Conservation (phyloP, 2,797 vertebrate species). For the Alectoris magna region DNA sequence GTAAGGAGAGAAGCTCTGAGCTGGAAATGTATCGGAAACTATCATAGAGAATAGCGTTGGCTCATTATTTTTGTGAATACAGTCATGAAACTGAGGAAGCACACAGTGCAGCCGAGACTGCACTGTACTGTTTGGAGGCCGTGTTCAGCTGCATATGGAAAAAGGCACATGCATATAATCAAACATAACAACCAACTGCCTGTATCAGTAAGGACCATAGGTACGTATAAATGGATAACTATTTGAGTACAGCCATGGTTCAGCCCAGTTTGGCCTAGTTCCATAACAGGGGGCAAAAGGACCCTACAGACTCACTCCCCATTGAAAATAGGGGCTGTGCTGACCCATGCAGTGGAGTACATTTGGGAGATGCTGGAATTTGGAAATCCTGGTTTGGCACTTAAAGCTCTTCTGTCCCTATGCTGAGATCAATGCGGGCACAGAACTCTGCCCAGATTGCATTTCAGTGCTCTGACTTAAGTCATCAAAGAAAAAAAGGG, state of each 20-base stretch:
- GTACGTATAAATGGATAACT: background rate
- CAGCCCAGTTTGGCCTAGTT: too few relatives aligned
- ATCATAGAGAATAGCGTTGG: background rate
- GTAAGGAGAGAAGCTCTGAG: background rate
- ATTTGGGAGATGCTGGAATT: background rate
- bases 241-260: background rate
- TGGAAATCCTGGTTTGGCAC: background rate
- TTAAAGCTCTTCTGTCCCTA: background rate
- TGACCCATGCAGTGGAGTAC: background rate
- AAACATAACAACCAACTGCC: background rate
- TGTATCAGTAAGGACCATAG: background rate
- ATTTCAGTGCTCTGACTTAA: background rate
- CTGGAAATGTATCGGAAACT: background rate
- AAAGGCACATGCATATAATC: background rate
- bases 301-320: too few relatives aligned
- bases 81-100: background rate
- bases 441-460: background rate
- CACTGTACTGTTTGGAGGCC: background rate
- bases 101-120: background rate
- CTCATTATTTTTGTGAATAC: background rate
- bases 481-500: background rate
- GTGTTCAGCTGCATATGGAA: background rate
- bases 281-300: too few relatives aligned
- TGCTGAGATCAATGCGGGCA: fast-evolving
- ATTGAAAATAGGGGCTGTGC: background rate